phyloP scores from a whole-genome alignment of 1,140 invertebrate species.

The Caenorhabditis latens region DNA sequence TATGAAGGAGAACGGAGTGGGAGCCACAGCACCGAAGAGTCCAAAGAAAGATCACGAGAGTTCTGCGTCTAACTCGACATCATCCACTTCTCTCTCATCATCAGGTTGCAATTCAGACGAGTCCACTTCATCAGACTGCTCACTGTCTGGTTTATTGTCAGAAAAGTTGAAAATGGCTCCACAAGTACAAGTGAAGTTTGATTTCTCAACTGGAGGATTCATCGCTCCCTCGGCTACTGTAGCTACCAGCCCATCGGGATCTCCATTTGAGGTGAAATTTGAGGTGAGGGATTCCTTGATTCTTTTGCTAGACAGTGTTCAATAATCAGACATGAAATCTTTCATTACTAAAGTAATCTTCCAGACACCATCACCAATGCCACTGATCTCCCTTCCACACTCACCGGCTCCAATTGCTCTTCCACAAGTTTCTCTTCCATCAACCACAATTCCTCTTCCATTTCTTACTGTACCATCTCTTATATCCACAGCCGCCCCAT shows the following conservation, averaged over 20 bases:
- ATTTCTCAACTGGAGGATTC: slow-evolving; percentile 26
- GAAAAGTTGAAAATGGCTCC: slow-evolving; percentile 10
- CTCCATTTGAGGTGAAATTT: slow-evolving; percentile 26
- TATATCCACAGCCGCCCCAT: neutral
- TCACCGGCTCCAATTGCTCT: slow-evolving; percentile 32
- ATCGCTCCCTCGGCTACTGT: neutral
- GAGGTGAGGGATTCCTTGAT: no score
- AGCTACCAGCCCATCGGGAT: slow-evolving; percentile 41
- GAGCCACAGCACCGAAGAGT: neutral
- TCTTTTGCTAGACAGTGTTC: no score
- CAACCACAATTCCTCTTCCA: slow-evolving; percentile 12
- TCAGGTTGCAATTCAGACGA: slow-evolving; percentile 37
- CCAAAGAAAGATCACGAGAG: slow-evolving; percentile 26
- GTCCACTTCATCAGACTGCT: slow-evolving; percentile 11
- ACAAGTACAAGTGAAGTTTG: slow-evolving; percentile 33
- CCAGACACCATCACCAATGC: slow-evolving; percentile 35
- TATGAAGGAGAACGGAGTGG: slow-evolving; percentile 12
- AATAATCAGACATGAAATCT: no score
- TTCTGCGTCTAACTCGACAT: neutral
- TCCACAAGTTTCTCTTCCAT: slow-evolving; percentile 52
- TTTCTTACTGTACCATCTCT: slow-evolving; percentile 47
- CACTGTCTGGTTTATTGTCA: neutral
- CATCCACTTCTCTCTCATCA: slow-evolving; percentile 36
- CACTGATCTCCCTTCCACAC: slow-evolving; percentile 41
- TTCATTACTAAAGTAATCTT: neutral